phyloP scores from a whole-genome alignment of 2,797 vertebrate species.

The Chelmon rostratus region DNA sequence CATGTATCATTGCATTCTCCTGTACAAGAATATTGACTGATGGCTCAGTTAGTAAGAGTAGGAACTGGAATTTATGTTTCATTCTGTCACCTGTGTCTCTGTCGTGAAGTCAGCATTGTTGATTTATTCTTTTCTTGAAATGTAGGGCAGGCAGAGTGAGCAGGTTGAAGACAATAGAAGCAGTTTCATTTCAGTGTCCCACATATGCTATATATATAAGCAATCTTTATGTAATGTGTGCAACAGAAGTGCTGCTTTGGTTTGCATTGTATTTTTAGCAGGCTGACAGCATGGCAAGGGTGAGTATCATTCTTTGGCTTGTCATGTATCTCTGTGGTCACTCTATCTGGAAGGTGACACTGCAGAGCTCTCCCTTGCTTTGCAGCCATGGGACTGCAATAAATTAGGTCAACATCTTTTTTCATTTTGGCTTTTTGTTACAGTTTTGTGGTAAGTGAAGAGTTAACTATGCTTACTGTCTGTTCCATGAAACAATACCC shows the following conservation, averaged over 20 bases:
- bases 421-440: slow-evolving; percentile 5
- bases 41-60: background rate
- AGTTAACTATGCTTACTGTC: slow-evolving; percentile 22
- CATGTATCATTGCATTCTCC: background rate
- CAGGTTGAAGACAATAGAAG: slow-evolving; percentile 21
- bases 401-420: slow-evolving; percentile 36
- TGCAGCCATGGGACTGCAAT: slow-evolving; percentile 20
- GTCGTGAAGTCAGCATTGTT: background rate
- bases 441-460: slow-evolving; percentile 16
- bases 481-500: slow-evolving; percentile 28
- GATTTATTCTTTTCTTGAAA: slow-evolving; percentile 38
- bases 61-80: slow-evolving; percentile 10
- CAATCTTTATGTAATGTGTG: slow-evolving; percentile 51
- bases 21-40: background rate
- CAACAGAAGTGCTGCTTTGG: slow-evolving; percentile 29
- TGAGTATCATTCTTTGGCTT: slow-evolving; percentile 61
- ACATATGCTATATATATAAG: slow-evolving; percentile 34
- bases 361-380: slow-evolving; percentile 29
- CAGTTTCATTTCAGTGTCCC: slow-evolving; percentile 45
- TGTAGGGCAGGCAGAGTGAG: slow-evolving; percentile 39
- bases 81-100: slow-evolving; percentile 22
- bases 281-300: slow-evolving; percentile 57
- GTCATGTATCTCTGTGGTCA: slow-evolving; percentile 37
- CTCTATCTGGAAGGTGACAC: slow-evolving; percentile 16
- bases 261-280: slow-evolving; percentile 72